Evolutionary conservation across 2,113 vertebrate species (phyloP).

Genomic region (Struthidea cinerea): DNA sequence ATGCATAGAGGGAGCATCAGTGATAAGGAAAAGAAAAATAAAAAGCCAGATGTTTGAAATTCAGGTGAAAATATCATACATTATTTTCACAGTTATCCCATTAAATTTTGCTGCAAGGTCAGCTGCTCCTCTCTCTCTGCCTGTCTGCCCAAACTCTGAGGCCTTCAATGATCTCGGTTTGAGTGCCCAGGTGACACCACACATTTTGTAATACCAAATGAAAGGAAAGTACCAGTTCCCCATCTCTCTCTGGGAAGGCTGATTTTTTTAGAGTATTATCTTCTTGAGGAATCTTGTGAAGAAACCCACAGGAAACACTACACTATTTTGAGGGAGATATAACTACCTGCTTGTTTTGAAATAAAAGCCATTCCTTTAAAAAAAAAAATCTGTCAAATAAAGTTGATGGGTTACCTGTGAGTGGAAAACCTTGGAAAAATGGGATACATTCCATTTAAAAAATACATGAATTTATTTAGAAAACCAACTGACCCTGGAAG

Average conservation of each 20-base stretch:
- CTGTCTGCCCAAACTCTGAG: neutral
- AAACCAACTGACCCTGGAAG: neutral
- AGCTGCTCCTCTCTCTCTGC: neutral
- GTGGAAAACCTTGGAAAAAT: neutral
- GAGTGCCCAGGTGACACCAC: neutral
- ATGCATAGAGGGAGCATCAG: neutral
- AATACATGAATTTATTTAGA: neutral
- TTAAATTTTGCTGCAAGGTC: neutral
- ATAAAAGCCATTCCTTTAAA: neutral
- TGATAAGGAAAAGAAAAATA: neutral
- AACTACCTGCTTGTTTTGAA: neutral
- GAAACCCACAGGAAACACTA: neutral
- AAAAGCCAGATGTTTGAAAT: neutral
- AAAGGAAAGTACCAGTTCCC: neutral
- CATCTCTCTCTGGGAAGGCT: neutral
- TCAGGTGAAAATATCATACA: neutral
- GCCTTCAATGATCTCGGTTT: neutral
- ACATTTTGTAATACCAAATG: neutral
- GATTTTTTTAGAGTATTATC: neutral
- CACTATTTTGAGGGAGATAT: neutral
- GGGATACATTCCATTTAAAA: neutral
- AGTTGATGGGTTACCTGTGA: neutral
- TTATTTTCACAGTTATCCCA: neutral
- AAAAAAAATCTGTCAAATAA: neutral
- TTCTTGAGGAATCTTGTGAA: neutral